Evolutionary conservation across 2,797 vertebrate genomes (phyloP), one percentile per base, ranked within the genome.

Genomic region (Rhynchonycteris naso): DNA sequence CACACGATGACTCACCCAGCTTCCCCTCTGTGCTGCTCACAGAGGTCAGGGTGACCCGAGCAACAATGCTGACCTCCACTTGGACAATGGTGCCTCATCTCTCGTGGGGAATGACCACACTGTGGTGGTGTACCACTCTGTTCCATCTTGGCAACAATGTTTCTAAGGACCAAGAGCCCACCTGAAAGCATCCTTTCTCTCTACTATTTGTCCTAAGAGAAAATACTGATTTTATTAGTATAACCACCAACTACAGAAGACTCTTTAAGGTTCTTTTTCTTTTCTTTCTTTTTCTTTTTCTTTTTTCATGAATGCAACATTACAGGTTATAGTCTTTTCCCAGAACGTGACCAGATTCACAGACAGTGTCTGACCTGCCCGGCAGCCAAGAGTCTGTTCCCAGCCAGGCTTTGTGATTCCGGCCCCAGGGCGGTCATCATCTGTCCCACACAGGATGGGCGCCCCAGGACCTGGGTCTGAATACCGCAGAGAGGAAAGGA

Each of bases 381-480:
- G 18, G 58, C 7, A 26, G 83, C 52, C 9, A 18, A 2, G 9
- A 26, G 9, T 74, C 68, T 15, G 47, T 4, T 4, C 30, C 33
- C 24, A 16, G 19, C 43, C 24, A 38, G 24, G 5, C 9, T n/a
- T 81, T 38, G 18, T 16, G 8, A 26, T 58, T 35, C 16, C 26
- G n/a, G n/a, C 52, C 16, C 47, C 43, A 28, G 14, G 4, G 16
- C 19, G 4, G 16, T 16, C 7, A 0, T 43, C 22, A 0, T 12
- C 47, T 7, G 0, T 1, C 1, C 50, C n/a, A 35, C 50, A 14
- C 12, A 54, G n/a, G 30, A 16, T 54, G 43, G 54, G 14, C 8
- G 22, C 12, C 18, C 21, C 47, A 4, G 2, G 26, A 12, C 28
- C 43, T 24, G 28, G 15, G 9, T 33, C 30, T 50, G n/a, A 63